Evolutionary conservation across 2,797 vertebrate species (phyloP).

Genomic region (Propithecus deckenii): DNA sequence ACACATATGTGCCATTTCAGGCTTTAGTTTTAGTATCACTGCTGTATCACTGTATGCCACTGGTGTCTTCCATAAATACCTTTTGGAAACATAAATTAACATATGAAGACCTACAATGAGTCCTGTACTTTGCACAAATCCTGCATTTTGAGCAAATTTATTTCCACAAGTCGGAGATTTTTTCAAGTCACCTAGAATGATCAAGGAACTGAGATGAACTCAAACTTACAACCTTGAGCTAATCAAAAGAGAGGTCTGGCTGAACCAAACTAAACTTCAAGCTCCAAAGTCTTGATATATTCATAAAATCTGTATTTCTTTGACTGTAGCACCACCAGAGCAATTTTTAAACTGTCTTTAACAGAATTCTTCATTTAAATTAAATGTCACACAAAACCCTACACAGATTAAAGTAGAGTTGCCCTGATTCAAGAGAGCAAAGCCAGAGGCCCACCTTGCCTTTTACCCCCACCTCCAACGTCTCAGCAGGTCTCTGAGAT

Average conservation of each 20-base stretch:
- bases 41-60: background rate
- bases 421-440: constrained; percentile 12
- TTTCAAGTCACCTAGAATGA: background rate
- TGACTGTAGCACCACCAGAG: background rate
- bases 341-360: constrained; percentile 11
- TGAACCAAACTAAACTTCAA: background rate
- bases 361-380: constrained; percentile 39
- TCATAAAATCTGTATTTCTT: constrained; percentile 35
- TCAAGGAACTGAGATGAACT: background rate
- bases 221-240: background rate
- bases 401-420: background rate
- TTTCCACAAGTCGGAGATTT: background rate
- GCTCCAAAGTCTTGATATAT: background rate
- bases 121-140: background rate
- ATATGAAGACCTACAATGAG: background rate
- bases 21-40: background rate
- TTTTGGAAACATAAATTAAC: constrained; percentile 23
- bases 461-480: background rate
- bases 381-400: constrained; percentile 30
- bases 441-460: background rate
- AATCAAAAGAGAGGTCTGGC: background rate
- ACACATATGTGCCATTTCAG: background rate
- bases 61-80: background rate
- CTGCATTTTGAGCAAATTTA: background rate
- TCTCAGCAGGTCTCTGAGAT: background rate